A percentile compares a stretch with the other conserved stretches of the same genome.
Conservation (phyloP, 2,113 vertebrate genomes). For the Cathartes aura region DNA sequence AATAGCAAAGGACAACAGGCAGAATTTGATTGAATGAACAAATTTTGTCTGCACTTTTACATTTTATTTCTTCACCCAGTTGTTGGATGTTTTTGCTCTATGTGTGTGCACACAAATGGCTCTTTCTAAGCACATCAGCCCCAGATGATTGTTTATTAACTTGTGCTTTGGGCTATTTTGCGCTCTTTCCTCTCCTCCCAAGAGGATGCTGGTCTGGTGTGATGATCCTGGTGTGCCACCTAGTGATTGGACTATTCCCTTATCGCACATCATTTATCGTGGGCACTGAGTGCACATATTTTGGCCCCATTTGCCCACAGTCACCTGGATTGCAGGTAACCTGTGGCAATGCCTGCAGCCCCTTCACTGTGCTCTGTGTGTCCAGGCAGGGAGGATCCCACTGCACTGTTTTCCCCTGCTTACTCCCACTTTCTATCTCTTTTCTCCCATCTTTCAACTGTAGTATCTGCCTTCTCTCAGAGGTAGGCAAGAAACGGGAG, state of each 20-base stretch:
- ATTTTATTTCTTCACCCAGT: background rate
- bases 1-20: background rate
- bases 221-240: slow-evolving; percentile 27
- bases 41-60: background rate
- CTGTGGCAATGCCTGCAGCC: background rate
- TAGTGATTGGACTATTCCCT: slow-evolving; percentile 16
- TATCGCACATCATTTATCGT: accelerated
- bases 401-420: background rate
- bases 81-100: background rate
- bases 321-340: background rate
- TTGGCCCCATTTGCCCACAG: background rate
- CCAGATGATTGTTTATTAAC: background rate
- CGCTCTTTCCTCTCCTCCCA: background rate
- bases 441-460: background rate
- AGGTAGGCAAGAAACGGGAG: background rate
- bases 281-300: accelerated
- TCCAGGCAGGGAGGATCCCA: background rate
- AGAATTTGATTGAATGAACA: background rate
- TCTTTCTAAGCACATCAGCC: background rate
- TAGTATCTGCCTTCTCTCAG: background rate
- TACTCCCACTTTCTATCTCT: background rate
- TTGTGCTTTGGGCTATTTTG: background rate
- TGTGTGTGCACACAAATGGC: background rate
- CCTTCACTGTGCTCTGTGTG: background rate
- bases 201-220: background rate